Evolutionary conservation across 2,888 invertebrate genomes (phyloP).

Genomic region (Brachylomia viminalis): DNA sequence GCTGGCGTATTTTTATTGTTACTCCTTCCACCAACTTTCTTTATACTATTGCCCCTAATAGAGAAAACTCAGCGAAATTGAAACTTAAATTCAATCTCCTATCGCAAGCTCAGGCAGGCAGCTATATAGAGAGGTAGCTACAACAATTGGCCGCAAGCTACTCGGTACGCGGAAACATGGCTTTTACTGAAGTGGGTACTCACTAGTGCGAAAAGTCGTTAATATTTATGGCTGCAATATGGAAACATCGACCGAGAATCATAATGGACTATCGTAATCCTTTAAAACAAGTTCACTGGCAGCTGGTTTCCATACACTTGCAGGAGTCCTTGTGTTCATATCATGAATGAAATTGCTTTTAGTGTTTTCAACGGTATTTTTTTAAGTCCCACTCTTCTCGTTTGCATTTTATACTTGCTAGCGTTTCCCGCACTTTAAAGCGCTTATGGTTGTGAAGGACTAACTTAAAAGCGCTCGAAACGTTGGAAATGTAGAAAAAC

Average conservation of each 20-base stretch:
- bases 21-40: conserved; percentile 25
- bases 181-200: conserved; percentile 48
- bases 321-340: conserved; percentile 11
- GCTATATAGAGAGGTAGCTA: conserved; percentile 16
- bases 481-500: conserved; percentile 38
- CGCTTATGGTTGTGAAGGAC: conserved; percentile 53
- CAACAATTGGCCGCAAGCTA: conserved; percentile 50
- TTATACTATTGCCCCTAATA: conserved; percentile 12
- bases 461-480: conserved; percentile 48
- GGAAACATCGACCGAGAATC: conserved; percentile 41
- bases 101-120: conserved; percentile 41
- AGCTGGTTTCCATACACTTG: conserved; percentile 45
- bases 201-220: conserved; percentile 56
- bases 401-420: conserved; percentile 45
- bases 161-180: conserved; percentile 30
- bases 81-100: conserved; percentile 56
- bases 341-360: conserved; percentile 42
- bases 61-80: conserved; percentile 49
- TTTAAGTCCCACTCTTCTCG: conserved; percentile 28
- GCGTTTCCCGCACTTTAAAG: conserved; percentile 50
- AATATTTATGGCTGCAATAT: conserved; percentile 60
- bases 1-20: conserved; percentile 39
- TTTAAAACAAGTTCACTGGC: conserved; percentile 50
- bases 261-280: conserved; percentile 45
- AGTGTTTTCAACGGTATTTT: conserved; percentile 45